A percentile compares a stretch with the other conserved stretches of the same genome.
Conservation (phyloP, 2,888 invertebrate species). For the Ennomos fuscantarius region DNA sequence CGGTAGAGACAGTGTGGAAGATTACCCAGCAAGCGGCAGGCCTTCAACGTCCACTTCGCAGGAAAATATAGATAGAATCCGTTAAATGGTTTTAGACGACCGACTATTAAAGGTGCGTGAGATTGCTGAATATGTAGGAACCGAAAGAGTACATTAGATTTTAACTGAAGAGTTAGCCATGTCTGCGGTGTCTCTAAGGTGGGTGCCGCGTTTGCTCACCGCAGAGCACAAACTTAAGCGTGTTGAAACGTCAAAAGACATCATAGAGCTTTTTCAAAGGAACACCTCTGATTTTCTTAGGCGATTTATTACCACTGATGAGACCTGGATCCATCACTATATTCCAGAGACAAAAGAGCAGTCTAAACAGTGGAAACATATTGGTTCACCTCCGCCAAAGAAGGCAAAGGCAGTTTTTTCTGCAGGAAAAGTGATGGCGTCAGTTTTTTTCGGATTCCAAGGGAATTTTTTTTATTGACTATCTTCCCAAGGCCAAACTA, state of each 20-base stretch:
- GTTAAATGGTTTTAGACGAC: not conserved
- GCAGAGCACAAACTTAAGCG: not conserved
- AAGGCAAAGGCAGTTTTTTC: conserved; percentile 35
- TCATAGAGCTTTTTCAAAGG: conserved; percentile 41
- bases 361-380: conserved; percentile 24
- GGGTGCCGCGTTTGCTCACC: conserved; percentile 9
- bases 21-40: too few relatives aligned
- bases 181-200: not conserved
- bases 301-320: conserved; percentile 51
- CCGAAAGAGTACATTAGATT: conserved; percentile 40
- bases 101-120: not conserved
- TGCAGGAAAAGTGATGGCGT: conserved; percentile 41
- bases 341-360: conserved; percentile 48
- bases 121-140: conserved; percentile 37
- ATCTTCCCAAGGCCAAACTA: conserved; percentile 42
- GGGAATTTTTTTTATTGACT: conserved; percentile 42
- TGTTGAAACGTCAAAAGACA: too few relatives aligned
- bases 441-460: conserved; percentile 41
- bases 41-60: too few relatives aligned
- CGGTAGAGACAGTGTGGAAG: too few relatives aligned
- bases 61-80: not conserved
- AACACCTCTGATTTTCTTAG: conserved; percentile 46
- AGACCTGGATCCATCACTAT: conserved; percentile 50
- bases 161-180: conserved; percentile 36
- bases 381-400: conserved; percentile 27